Evolutionary conservation across 1,140 invertebrate species (phyloP).

Genomic region (Conus betulinus): DNA sequence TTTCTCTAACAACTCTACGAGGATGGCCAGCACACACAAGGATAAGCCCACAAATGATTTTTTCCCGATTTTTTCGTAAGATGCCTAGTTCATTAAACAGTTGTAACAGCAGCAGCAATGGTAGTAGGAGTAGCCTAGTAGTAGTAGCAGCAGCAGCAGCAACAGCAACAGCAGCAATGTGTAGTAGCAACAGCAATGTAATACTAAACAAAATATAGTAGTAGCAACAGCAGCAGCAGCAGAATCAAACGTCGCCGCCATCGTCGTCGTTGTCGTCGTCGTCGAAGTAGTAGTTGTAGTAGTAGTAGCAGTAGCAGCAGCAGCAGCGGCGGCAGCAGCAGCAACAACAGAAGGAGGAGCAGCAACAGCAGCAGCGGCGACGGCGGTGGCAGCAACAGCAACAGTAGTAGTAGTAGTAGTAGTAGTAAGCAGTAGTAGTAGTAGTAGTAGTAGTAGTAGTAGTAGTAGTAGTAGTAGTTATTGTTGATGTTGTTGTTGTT

Average conservation of each 20-base stretch:
- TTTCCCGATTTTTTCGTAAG: too few relatives aligned
- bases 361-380: neutral
- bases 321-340: neutral
- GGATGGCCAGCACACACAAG: too few relatives aligned
- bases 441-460: conserved; percentile 25
- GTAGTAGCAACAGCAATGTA: too few relatives aligned
- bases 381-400: neutral
- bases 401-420: conserved; percentile 6
- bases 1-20: too few relatives aligned
- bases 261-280: conserved; percentile 29
- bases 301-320: conserved; percentile 1
- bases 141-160: too few relatives aligned
- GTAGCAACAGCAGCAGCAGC: conserved; percentile 11
- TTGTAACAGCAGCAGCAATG: too few relatives aligned
- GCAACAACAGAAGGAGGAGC: neutral
- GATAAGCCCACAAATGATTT: too few relatives aligned
- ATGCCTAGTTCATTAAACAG: too few relatives aligned
- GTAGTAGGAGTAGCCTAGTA: too few relatives aligned
- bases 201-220: too few relatives aligned
- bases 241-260: neutral
- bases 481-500: conserved; percentile 19
- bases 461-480: neutral
- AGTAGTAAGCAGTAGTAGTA: conserved; percentile 22
- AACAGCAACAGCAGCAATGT: too few relatives aligned
- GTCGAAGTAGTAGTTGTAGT: conserved; percentile 28